These are phyloP conservation scores for Rutilus rutilus DNA, from an alignment of 2,113 vertebrate species.

Conservation along the genomic window DNA sequence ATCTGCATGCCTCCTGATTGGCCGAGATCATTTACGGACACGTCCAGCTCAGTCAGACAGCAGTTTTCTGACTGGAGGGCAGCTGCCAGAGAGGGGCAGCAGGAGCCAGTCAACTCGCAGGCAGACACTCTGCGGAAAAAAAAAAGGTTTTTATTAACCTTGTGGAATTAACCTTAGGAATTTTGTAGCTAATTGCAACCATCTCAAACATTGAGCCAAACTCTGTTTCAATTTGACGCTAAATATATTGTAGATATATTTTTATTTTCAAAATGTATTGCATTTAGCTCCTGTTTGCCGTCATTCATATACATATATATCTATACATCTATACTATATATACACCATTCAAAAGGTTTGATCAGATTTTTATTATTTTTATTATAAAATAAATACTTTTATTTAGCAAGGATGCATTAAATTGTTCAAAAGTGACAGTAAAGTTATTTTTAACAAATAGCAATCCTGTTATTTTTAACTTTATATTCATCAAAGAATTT, in stretches of 20 bases:
- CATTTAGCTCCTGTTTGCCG: background rate
- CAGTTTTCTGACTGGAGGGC: slow-evolving; percentile 66
- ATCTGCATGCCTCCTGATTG: slow-evolving; percentile 71
- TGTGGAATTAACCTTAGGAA: background rate
- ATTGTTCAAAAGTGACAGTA: no score
- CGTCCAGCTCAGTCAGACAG: slow-evolving; percentile 66
- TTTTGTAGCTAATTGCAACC: background rate
- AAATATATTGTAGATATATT: background rate
- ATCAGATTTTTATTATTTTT: background rate
- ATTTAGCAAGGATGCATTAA: background rate
- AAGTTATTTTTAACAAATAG: no score
- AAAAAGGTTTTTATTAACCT: background rate
- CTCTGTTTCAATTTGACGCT: no score
- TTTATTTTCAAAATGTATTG: background rate
- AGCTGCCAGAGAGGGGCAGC: slow-evolving; percentile 64
- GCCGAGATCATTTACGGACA: slow-evolving; percentile 68
- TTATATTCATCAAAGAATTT: no score
- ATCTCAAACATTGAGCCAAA: no score
- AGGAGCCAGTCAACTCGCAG: slow-evolving; percentile 58
- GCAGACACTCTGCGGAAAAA: slow-evolving; percentile 55
- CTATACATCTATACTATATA: no score
- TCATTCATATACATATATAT: no score
- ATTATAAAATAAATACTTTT: background rate
- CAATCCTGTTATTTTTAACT: no score
- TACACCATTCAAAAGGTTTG: no score